Evolutionary conservation across 1,140 invertebrate genomes (phyloP), one percentile per base, ranked within the genome.

Genomic region (Lerema accius): DNA sequence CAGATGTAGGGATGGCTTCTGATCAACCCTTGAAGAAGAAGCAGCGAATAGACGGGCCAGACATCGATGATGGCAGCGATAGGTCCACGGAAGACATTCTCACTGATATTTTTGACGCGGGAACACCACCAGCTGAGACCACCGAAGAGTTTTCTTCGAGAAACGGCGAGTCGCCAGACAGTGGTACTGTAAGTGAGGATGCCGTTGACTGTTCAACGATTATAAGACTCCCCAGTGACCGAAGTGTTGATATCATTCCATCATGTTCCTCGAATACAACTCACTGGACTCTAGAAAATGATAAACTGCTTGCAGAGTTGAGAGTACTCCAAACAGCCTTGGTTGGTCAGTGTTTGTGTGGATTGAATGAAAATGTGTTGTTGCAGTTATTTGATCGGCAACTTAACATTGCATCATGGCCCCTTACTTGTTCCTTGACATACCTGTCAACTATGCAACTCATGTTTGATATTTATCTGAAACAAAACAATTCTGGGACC

Each of bases 371-470:
- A 69, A 93, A 92, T 63, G 92, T 93, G 61, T 78, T 96, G 14
- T 84, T 93, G 4, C 94, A 94, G 76, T 93, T 95, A 0, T 96
- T 96, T 73, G 94, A 94, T 63, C 93, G 92, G 56, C 92, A 93
- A 45, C 91, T 93, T 37, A 92, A 93, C 49, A 92, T 96, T 42
- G 92, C 92, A 1, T 93, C 95, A 65, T 96, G 95, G 95, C 94
- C 94, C 4, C 82, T 93, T 3, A 94, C 94, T 63, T 93, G 94
- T 76, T 93, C 94, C 4, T 77, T 97, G 4, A 93, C 96, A 69
- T 96, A 96, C 76, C 87, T 97, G 45, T 96, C 96, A 51, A 95
- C 95, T 66, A 92, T 97, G 65, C 96, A 97, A 67, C 86, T 97
- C 4, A 89, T 97, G 42, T 97, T 96, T 80, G 96, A 97, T 78